phyloP scores from a whole-genome alignment of 2,797 vertebrate genomes.

The Gymnothorax javanicus region DNA sequence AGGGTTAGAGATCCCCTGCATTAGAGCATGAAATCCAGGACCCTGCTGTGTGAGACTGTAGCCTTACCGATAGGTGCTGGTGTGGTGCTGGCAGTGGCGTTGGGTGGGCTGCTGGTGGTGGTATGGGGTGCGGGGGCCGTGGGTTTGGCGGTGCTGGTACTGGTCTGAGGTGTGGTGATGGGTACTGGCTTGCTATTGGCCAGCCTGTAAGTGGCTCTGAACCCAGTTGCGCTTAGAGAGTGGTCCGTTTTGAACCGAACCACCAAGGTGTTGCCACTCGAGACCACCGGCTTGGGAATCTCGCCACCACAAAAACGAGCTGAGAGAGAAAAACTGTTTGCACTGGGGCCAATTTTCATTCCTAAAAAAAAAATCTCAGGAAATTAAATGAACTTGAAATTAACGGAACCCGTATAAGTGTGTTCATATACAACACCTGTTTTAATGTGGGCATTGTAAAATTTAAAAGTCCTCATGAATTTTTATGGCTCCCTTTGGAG shows the following conservation, averaged over 20 bases:
- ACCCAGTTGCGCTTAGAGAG: slow-evolving; percentile 63
- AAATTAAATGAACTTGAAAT: neutral
- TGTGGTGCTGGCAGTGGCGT: neutral
- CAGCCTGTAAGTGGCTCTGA: slow-evolving; percentile 66
- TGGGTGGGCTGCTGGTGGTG: slow-evolving; percentile 15
- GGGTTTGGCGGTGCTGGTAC: neutral
- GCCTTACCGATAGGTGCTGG: slow-evolving; percentile 50
- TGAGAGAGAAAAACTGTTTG: slow-evolving; percentile 42
- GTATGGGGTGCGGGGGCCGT: slow-evolving; percentile 25
- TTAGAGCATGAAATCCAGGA: neutral
- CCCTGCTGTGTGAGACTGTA: too few species aligned
- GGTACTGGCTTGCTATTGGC: slow-evolving; percentile 56
- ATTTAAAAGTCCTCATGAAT: neutral
- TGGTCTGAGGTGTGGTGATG: slow-evolving; percentile 38
- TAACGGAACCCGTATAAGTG: neutral
- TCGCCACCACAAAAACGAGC: slow-evolving; percentile 71
- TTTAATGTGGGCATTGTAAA: neutral
- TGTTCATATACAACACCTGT: neutral
- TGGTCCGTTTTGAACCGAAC: slow-evolving; percentile 71
- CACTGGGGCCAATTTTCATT: neutral
- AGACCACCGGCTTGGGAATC: slow-evolving; percentile 59
- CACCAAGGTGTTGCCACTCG: slow-evolving; percentile 64
- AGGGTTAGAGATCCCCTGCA: too few species aligned
- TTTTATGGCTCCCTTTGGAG: neutral
- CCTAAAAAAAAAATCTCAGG: neutral